A percentile compares a stretch with the other conserved stretches of the same genome.
Conservation (phyloP, 2,113 vertebrate species). For the Nycticebus coucang region DNA sequence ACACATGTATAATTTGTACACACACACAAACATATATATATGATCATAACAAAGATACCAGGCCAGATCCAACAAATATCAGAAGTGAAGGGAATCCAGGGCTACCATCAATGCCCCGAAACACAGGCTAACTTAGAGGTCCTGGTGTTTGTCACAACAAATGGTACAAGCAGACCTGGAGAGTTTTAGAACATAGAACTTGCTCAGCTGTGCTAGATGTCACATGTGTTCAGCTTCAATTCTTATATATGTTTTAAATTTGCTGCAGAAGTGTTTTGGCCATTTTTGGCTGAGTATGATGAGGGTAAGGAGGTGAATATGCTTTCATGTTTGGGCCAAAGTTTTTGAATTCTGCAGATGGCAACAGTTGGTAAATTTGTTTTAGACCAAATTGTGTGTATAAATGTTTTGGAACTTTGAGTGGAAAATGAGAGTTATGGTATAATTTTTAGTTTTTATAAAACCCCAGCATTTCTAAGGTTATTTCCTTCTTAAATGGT, state of each 20-base stretch:
- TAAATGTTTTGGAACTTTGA: background rate
- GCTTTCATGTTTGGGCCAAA: background rate
- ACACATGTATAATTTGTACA: too few species aligned
- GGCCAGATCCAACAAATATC: background rate
- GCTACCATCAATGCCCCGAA: too few species aligned
- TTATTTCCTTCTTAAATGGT: constrained; percentile 35
- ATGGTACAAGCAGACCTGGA: background rate
- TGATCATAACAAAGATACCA: background rate
- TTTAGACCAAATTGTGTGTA: background rate
- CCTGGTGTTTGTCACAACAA: background rate
- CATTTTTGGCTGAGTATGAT: background rate
- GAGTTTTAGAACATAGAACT: background rate
- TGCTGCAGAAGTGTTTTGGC: background rate
- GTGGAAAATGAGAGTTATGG: background rate
- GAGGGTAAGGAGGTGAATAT: background rate
- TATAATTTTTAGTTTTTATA: background rate
- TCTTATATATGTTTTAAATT: background rate
- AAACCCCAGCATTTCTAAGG: background rate
- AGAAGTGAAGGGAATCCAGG: background rate
- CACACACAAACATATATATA: background rate
- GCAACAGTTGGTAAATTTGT: background rate
- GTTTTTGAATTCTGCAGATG: background rate
- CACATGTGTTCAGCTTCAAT: background rate
- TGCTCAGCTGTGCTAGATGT: background rate
- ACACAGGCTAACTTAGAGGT: background rate